A percentile compares a stretch with the other conserved stretches of the same genome.
phyloP scores from a whole-genome alignment of 2,888 invertebrate genomes.

The Girardia tigrina region DNA sequence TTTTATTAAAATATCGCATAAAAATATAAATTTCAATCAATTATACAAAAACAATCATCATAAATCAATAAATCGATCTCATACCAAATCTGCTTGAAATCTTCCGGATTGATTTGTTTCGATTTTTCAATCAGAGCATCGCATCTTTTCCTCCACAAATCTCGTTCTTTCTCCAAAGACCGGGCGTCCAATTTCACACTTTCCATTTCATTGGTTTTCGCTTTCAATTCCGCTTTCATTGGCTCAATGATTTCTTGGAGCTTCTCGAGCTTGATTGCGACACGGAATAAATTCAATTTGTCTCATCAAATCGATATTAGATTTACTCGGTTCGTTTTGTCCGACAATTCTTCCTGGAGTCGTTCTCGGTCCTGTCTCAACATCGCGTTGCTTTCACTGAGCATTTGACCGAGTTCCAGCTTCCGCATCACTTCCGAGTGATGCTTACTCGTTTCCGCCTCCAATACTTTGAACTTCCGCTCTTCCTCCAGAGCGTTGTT shows the following conservation, averaged over 20 bases:
- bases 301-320: no score
- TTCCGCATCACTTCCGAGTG: neutral
- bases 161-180: neutral
- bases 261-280: neutral
- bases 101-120: neutral
- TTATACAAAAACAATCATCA: no score
- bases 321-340: neutral
- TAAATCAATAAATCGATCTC: no score
- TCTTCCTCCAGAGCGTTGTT: neutral
- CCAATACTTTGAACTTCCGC: neutral
- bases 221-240: slow-evolving; percentile 29
- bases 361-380: neutral
- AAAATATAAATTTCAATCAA: no score
- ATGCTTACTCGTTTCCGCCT: neutral
- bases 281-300: no score
- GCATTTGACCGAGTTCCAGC: neutral
- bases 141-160: slow-evolving; percentile 10
- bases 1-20: no score
- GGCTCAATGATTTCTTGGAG: slow-evolving; percentile 31
- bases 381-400: neutral
- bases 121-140: neutral
- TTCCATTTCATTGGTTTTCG: slow-evolving; percentile 10
- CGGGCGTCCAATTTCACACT: neutral
- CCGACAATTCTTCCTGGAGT: neutral
- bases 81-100: neutral